Base-by-base conservation (phyloP, 1,140 invertebrate genomes). In the Drosophila kohkoa region DNA sequence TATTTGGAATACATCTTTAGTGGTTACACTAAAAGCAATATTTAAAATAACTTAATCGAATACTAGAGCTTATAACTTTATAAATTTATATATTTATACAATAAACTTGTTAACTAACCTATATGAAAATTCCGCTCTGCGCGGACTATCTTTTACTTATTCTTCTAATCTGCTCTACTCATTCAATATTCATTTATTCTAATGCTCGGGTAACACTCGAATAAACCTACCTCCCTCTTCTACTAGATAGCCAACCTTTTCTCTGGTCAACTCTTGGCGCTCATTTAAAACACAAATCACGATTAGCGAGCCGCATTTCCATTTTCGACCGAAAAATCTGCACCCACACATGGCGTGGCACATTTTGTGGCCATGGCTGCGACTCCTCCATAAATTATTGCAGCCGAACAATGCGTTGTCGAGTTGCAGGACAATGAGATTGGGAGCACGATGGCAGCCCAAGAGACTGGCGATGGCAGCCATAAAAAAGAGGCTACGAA, bases 281-380 rank as follows among this genome's bases (percentile, higher is more conserved):
- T 71, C 59, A 81, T 87, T 87, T 79, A 20, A 87, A 77, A 79
- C 82, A 86, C 79, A 86, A 86, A 86, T 86, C 82, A 86, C 67
- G 82, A 81, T 85, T 85, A 85, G 75, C 64, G 32, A 43, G 45
- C 54, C 66, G 57, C 78, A 85, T 74, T 77, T 85, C 67, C 51
- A 67, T 54, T 67, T 81, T 49, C 28, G 68, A 52, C 35, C 11
- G 52, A 68, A 69, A 25, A 77, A 64, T 45, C 28, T 55, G 49
- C 43, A 15, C 43, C 35, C 59, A 51, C 75, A 70, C 71, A 77
- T 74, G 75, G 67, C 35, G 7, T 10, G 1, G 7, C 8, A 76
- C 77, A 73, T 59, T 63, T 30, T 52, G 20, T 25, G 32, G 79
- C 62, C 28, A 72, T 59, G n/a, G 48, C 45, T 58, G n/a, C 6